phyloP scores from a whole-genome alignment of 2,113 vertebrate genomes.

The Syngnathus typhle region DNA sequence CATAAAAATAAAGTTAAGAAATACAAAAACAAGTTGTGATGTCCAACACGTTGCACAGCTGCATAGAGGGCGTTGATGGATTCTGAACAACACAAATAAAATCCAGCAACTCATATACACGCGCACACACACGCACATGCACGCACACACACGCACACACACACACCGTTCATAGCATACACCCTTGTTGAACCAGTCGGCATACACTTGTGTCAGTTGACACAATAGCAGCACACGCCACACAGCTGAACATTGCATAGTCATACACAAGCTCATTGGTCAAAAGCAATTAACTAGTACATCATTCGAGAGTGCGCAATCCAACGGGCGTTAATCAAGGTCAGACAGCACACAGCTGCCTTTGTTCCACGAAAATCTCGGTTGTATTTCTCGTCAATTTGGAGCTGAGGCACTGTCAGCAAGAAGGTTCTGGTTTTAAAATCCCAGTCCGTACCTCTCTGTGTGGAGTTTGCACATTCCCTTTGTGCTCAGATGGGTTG shows the following conservation, averaged over 20 bases:
- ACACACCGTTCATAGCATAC: neutral
- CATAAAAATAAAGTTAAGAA: too few species aligned
- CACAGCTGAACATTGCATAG: constrained; percentile 45
- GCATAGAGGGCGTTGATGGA: constrained; percentile 45
- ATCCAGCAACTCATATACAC: neutral
- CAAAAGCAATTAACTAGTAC: constrained; percentile 55
- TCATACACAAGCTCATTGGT: constrained; percentile 57
- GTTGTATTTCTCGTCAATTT: neutral
- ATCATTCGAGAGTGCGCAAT: constrained; percentile 17
- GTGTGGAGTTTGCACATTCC: too few species aligned
- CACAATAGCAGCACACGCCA: constrained; percentile 42
- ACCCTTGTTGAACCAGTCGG: constrained; percentile 33
- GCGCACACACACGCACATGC: neutral
- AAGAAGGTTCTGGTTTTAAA: neutral
- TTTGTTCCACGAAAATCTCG: constrained; percentile 10
- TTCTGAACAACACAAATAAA: neutral
- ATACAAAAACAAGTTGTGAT: neutral
- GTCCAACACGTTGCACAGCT: constrained; percentile 72
- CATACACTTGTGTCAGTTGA: constrained; percentile 31
- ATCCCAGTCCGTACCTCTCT: neutral
- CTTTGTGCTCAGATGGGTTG: too few species aligned
- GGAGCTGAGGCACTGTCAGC: too few species aligned
- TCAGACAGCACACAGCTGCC: constrained; percentile 14
- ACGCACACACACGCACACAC: neutral
- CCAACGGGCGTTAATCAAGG: constrained; percentile 27